Base-by-base conservation (phyloP, 1,140 invertebrate species). In the Apis florea region DNA sequence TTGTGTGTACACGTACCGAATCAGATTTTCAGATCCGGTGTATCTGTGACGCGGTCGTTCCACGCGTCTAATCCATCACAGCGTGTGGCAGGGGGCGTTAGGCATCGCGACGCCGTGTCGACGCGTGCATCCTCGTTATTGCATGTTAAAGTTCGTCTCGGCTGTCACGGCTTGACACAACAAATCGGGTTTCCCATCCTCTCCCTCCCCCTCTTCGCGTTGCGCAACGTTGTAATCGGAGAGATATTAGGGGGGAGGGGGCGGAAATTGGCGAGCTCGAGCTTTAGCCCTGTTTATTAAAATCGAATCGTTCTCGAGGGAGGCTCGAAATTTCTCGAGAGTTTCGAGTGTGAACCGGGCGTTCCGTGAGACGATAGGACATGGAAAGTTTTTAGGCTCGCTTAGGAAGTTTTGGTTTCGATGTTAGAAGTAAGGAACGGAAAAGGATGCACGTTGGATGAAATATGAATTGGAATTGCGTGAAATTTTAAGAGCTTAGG, bases 31-130 rank as follows among this genome's bases (percentile, higher is more conserved):
- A n/a, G n/a, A 61, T 63, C 59, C 69, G 71, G 70, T 40, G 31
- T 85, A 88, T 89, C 82, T 79, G 83, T 89, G 87, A 89, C 87
- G 83, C 76, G 31, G 88, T 88, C 87, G 80, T 75, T 83, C 67
- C 64, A n/a, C 83, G 76, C 66, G 77, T 83, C 89, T 87, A 90
- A 90, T 90, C 89, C 89, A 90, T 90, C 89, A 90, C 58, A 61
- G 61, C 15, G 58, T 51, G 31, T 17, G 76, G 66, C 84, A 76
- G 83, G 67, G 67, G 75, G 84, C 71, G 84, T 86, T 85, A 76
- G 77, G 82, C 77, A 53, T 53, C 82, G 85, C 81, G 84, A 84
- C 85, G 82, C 77, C 85, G 75, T 68, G 76, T 84, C 85, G 82
- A 77, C 85, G 81, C 85, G 79, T 77, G 26, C 70, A 80, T 59